A percentile compares a stretch with the other conserved stretches of the same genome.
Conservation (phyloP, 2,888 invertebrate genomes). For the Candidula unifasciata region DNA sequence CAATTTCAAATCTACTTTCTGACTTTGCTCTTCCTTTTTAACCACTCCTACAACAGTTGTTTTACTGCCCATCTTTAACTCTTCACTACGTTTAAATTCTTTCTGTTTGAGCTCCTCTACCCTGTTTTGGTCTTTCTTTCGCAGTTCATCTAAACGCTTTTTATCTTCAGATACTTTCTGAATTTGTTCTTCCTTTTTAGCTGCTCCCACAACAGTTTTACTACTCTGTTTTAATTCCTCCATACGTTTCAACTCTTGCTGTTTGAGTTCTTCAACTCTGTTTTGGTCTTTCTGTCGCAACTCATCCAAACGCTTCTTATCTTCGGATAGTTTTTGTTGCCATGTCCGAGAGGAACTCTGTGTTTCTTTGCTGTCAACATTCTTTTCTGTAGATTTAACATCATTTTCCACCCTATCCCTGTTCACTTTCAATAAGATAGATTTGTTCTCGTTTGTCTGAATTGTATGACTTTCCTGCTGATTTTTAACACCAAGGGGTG, state of each 20-base stretch:
- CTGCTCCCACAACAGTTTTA: background rate
- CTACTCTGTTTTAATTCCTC: background rate
- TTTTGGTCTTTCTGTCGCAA: background rate
- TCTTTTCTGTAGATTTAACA: too few species aligned
- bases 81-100: slow-evolving; percentile 19
- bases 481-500: too few species aligned
- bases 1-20: background rate
- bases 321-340: background rate
- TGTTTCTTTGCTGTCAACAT: background rate
- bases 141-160: background rate
- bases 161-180: background rate
- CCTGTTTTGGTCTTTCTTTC: background rate
- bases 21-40: slow-evolving; percentile 2
- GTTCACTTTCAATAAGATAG: too few species aligned
- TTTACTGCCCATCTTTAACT: background rate
- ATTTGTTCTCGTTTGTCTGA: too few species aligned
- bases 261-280: background rate
- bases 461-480: too few species aligned
- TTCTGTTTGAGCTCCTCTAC: background rate
- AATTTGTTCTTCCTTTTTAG: background rate
- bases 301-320: background rate
- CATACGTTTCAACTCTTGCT: slow-evolving; percentile 18
- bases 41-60: background rate
- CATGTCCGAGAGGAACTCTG: background rate
- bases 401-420: too few species aligned